phyloP scores from a whole-genome alignment of 2,888 invertebrate species.

The Allolobophora icterica region DNA sequence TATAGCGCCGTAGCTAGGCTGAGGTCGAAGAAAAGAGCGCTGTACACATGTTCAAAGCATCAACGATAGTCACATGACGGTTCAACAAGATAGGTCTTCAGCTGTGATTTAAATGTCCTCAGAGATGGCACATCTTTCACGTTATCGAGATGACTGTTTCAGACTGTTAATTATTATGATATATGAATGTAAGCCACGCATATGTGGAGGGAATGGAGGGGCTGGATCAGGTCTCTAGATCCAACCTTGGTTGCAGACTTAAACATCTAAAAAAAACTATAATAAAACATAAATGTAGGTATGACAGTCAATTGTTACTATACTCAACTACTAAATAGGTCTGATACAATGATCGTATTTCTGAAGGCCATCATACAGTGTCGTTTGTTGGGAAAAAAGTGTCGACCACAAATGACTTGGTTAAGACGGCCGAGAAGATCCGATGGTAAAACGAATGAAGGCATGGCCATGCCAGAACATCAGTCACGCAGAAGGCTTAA shows the following conservation, averaged over 20 bases:
- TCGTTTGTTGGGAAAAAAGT: background rate
- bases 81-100: no score
- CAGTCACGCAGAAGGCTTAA: background rate
- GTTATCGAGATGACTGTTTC: no score
- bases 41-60: no score
- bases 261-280: background rate
- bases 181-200: no score
- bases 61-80: no score
- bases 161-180: no score
- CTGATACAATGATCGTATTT: no score
- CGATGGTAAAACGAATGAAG: background rate
- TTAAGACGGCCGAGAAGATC: background rate
- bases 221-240: background rate
- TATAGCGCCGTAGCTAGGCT: no score
- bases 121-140: no score
- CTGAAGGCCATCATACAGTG: background rate
- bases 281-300: background rate
- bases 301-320: background rate
- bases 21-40: no score
- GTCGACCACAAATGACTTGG: background rate
- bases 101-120: no score
- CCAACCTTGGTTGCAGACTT: background rate
- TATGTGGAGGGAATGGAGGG: no score
- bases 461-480: background rate
- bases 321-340: background rate